Conservation (phyloP, 2,797 vertebrate genomes). For the Gouania willdenowi region DNA sequence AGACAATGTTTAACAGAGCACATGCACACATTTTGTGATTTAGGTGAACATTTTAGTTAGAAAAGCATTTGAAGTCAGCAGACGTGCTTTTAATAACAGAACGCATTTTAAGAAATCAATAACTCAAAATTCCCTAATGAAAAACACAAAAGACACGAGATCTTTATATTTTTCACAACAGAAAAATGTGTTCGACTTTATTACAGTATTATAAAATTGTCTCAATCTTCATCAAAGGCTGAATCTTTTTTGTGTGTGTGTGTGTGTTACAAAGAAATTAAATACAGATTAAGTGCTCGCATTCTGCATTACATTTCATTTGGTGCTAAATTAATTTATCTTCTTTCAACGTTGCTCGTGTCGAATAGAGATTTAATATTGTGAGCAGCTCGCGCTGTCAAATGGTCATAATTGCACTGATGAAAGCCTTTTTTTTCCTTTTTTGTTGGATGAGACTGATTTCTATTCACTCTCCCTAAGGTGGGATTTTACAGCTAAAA, state of each 20-base stretch:
- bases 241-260: no score
- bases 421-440: no score
- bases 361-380: conserved; percentile 93
- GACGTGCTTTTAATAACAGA: no score
- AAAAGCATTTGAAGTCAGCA: no score
- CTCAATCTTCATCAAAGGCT: no score
- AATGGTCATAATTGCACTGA: conserved; percentile 98
- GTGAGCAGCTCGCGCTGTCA: conserved; percentile 94
- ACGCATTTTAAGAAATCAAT: no score
- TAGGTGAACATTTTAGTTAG: conserved; percentile 12
- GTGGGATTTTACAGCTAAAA: conserved; percentile 86
- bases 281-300: conserved; percentile 5
- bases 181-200: no score
- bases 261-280: background rate
- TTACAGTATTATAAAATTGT: no score
- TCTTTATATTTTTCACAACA: no score
- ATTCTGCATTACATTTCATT: conserved; percentile 26
- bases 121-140: no score
- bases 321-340: conserved; percentile 39
- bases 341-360: conserved; percentile 91
- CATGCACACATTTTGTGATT: conserved; percentile 1
- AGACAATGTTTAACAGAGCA: no score
- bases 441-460: conserved; percentile 97
- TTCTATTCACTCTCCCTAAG: conserved; percentile 96
- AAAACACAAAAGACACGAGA: no score